Evolutionary conservation across 2,113 vertebrate species (phyloP).

Genomic region (Corythornis madagascariensis): DNA sequence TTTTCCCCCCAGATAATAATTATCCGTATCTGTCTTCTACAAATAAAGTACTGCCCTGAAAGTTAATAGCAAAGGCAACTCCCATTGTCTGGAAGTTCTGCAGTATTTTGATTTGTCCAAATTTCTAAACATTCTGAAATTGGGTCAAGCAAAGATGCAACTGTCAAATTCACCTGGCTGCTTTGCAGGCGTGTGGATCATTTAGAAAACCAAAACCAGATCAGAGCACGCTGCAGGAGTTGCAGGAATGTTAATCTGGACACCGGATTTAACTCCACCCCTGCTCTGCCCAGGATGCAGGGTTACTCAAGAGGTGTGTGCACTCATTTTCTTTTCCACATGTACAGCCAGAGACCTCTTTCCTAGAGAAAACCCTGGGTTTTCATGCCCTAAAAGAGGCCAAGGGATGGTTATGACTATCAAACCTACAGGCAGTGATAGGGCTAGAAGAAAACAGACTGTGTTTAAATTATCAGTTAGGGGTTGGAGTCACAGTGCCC

Average conservation of each 20-base stretch:
- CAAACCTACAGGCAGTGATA: neutral
- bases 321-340: neutral
- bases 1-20: neutral
- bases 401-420: neutral
- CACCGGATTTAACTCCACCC: conserved; percentile 5
- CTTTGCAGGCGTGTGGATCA: neutral
- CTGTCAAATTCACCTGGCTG: neutral
- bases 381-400: neutral
- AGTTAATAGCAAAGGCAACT: neutral
- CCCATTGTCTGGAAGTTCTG: neutral
- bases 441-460: neutral
- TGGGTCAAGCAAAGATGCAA: neutral
- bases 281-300: neutral
- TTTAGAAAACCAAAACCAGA: neutral
- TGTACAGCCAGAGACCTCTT: neutral
- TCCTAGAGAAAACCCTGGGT: neutral
- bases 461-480: neutral
- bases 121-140: neutral
- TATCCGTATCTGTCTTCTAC: conserved; percentile 6
- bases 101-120: neutral
- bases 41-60: neutral
- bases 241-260: conserved; percentile 27
- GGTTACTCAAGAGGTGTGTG: neutral
- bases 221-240: neutral
- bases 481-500: neutral